Percentiles rank a stretch among this genome's conserved stretches.
phyloP scores from a whole-genome alignment of 2,113 vertebrate genomes.

The Coryphaenoides rupestris region DNA sequence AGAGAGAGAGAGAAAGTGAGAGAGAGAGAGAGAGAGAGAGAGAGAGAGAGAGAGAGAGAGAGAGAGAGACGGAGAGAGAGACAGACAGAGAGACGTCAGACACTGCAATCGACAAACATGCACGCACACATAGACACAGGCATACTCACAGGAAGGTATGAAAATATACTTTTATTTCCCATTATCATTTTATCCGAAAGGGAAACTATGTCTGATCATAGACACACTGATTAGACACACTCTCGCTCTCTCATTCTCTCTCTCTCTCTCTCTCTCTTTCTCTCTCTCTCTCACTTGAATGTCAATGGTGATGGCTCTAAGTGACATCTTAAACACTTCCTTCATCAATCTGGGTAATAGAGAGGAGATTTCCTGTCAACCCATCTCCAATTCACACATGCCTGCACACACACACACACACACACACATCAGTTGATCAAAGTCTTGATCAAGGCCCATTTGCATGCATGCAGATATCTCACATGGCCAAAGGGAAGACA shows the following conservation, averaged over 20 bases:
- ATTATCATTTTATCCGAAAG: not conserved
- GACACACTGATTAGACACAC: not conserved
- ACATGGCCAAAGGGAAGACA: constrained; percentile 21
- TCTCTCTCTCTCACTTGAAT: constrained; percentile 34
- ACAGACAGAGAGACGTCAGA: too few species aligned
- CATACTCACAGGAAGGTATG: too few species aligned
- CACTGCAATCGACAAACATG: too few species aligned
- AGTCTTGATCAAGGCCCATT: constrained; percentile 29
- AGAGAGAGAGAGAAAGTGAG: too few species aligned
- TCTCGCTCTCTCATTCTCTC: constrained; percentile 8
- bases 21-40: not conserved
- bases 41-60: constrained; percentile 19
- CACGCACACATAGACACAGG: too few species aligned
- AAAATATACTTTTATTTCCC: too few species aligned
- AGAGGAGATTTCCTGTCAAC: constrained; percentile 35
- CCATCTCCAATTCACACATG: not conserved
- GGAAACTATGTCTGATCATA: not conserved
- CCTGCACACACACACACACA: constrained; percentile 15
- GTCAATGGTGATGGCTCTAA: constrained; percentile 50
- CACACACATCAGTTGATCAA: constrained; percentile 37
- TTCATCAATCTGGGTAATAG: constrained; percentile 66
- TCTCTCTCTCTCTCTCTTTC: not conserved
- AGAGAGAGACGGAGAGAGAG: constrained; percentile 9
- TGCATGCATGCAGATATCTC: constrained; percentile 21
- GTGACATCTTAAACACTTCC: constrained; percentile 63